Conservation (phyloP, 2,888 invertebrate species). For the Macrophya annulata region DNA sequence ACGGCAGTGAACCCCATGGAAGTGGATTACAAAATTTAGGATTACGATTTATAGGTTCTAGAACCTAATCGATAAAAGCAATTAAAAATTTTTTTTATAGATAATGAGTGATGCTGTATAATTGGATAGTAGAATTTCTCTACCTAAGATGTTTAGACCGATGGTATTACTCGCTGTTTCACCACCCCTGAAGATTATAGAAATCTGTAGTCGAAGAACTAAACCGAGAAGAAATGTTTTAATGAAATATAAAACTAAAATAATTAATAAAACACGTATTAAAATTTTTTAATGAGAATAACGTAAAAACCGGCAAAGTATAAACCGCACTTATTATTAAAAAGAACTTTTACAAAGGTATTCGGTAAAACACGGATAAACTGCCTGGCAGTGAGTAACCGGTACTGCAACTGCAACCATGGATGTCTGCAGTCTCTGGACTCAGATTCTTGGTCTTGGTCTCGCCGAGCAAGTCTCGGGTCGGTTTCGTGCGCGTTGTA, state of each 20-base stretch:
- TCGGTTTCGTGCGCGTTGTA: constrained; percentile 18
- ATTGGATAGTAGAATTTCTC: not conserved
- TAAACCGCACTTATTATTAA: not conserved
- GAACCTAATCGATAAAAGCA: too few species aligned
- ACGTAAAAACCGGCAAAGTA: not conserved
- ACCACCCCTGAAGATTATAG: not conserved
- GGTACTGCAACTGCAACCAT: constrained; percentile 47
- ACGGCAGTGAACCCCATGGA: not conserved
- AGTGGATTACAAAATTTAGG: not conserved
- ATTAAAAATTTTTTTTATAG: too few species aligned
- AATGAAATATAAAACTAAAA: not conserved
- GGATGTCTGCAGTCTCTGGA: constrained; percentile 37
- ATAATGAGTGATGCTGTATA: not conserved
- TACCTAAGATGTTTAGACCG: not conserved
- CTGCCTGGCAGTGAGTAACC: constrained; percentile 29
- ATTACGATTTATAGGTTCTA: not conserved
- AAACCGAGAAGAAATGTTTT: not conserved
- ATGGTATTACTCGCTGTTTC: not conserved
- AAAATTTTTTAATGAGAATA: not conserved
- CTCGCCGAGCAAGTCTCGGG: constrained; percentile 30
- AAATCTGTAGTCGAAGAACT: not conserved
- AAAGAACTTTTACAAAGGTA: constrained; percentile 3
- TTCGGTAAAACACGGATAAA: constrained; percentile 4
- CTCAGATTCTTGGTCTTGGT: constrained; percentile 19
- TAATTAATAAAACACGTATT: not conserved